Conservation (phyloP, 2,888 invertebrate genomes). For the Eilema depressum region DNA sequence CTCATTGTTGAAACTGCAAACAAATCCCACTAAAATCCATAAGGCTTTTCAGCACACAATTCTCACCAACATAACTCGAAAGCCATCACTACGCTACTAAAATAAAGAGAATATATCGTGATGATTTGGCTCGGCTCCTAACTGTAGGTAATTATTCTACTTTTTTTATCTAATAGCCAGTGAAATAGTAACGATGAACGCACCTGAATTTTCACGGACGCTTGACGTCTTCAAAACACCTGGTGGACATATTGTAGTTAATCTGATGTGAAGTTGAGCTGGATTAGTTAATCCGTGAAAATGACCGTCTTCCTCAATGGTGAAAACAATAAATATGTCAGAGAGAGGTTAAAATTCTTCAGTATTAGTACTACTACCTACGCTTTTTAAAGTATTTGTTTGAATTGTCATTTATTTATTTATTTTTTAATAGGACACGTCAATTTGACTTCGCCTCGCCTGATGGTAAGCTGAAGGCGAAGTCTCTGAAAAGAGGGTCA, state of each 20-base stretch:
- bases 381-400: background rate
- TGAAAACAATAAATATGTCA: background rate
- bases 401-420: too few relatives aligned
- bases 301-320: constrained; percentile 5
- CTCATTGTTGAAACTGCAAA: background rate
- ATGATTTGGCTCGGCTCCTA: constrained; percentile 61
- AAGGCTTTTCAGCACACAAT: constrained; percentile 23
- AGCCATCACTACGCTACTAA: constrained; percentile 20
- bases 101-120: constrained; percentile 49
- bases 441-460: too few relatives aligned
- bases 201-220: constrained; percentile 46
- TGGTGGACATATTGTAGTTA: constrained; percentile 21
- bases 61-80: constrained; percentile 4
- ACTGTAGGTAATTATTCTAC: constrained; percentile 53
- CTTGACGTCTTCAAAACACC: constrained; percentile 21
- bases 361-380: background rate
- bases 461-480: too few relatives aligned
- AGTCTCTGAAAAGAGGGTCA: too few relatives aligned
- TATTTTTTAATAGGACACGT: too few relatives aligned
- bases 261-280: constrained; percentile 11
- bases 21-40: constrained; percentile 1
- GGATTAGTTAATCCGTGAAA: constrained; percentile 12
- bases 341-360: background rate
- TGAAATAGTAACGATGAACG: constrained; percentile 40
- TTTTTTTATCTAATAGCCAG: constrained; percentile 36